phyloP scores from a whole-genome alignment of 1,140 invertebrate genomes.

The Drosophila pachea region DNA sequence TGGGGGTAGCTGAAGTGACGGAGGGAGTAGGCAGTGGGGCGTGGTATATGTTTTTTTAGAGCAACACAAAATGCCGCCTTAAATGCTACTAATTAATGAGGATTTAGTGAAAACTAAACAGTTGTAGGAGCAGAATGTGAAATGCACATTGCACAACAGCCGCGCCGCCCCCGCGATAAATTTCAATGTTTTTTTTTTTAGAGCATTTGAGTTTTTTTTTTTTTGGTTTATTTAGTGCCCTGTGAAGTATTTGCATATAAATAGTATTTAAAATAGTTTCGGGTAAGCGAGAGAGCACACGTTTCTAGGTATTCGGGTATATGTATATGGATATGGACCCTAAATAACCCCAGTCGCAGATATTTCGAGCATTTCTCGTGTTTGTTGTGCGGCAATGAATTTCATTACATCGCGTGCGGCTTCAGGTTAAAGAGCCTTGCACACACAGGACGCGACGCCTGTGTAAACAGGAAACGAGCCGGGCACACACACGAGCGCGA shows the following conservation, averaged over 20 bases:
- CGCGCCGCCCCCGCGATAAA: constrained; percentile 39
- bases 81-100: constrained; percentile 77
- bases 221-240: constrained; percentile 45
- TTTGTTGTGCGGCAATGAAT: constrained; percentile 53
- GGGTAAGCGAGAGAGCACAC: constrained; percentile 11
- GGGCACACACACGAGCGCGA: constrained; percentile 30
- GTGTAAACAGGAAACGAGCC: constrained; percentile 74
- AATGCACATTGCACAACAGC: constrained; percentile 51
- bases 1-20: neutral
- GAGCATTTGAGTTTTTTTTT: constrained; percentile 20
- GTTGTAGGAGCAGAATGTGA: constrained; percentile 39
- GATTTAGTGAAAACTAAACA: constrained; percentile 74
- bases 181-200: constrained; percentile 37
- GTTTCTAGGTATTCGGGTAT: constrained; percentile 57
- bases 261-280: constrained; percentile 75
- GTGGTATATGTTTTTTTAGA: constrained; percentile 40
- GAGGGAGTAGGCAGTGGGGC: constrained; percentile 22
- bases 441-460: constrained; percentile 44
- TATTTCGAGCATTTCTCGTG: constrained; percentile 52
- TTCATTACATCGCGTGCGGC: constrained; percentile 42
- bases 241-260: constrained; percentile 68
- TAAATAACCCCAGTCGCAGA: constrained; percentile 34
- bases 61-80: constrained; percentile 60
- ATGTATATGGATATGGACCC: constrained; percentile 14
- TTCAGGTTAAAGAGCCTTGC: constrained; percentile 35